These are phyloP conservation scores for Pseudopleuronectes americanus DNA, from an alignment of 2,797 vertebrate species.

Conservation along the genomic window DNA sequence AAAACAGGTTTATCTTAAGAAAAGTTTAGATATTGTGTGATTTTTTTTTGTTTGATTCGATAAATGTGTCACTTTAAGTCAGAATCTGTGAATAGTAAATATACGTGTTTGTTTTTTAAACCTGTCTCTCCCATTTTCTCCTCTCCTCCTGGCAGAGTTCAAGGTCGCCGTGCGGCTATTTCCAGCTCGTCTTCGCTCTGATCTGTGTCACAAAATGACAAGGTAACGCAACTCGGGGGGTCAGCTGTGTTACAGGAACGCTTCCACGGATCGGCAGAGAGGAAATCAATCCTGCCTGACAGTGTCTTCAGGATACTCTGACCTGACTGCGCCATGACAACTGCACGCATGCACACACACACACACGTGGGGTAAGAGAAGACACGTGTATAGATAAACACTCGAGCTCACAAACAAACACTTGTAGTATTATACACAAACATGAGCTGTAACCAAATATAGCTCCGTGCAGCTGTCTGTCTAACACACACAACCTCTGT, in stretches of 20 bases:
- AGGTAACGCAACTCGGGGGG: constrained; percentile 91
- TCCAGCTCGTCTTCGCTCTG: constrained; percentile 92
- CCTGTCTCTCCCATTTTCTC: constrained; percentile 4
- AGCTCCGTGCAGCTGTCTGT: constrained; percentile 28
- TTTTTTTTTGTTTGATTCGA: no score
- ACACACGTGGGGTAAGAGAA: constrained; percentile 55
- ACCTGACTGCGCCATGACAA: constrained; percentile 88
- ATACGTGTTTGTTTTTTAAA: constrained; percentile 20
- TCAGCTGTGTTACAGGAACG: constrained; percentile 95
- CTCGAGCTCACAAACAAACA: constrained; percentile 45
- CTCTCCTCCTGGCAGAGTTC: constrained; percentile 31
- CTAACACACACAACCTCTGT: constrained; percentile 54
- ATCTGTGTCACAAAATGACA: constrained; percentile 95
- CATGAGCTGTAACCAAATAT: constrained; percentile 41
- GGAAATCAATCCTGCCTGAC: constrained; percentile 96
- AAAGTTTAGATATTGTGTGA: no score
- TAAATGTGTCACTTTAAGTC: no score
- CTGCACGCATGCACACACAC: constrained; percentile 59
- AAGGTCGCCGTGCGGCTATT: constrained; percentile 64
- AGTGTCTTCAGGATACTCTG: constrained; percentile 95
- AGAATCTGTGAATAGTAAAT: background rate
- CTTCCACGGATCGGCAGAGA: constrained; percentile 87
- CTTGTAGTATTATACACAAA: constrained; percentile 10
- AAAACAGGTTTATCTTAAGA: no score
- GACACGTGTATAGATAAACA: constrained; percentile 27